Evolutionary conservation across 1,140 invertebrate species (phyloP), one percentile per base, ranked within the genome.

Genomic region (Drosophila cardini): DNA sequence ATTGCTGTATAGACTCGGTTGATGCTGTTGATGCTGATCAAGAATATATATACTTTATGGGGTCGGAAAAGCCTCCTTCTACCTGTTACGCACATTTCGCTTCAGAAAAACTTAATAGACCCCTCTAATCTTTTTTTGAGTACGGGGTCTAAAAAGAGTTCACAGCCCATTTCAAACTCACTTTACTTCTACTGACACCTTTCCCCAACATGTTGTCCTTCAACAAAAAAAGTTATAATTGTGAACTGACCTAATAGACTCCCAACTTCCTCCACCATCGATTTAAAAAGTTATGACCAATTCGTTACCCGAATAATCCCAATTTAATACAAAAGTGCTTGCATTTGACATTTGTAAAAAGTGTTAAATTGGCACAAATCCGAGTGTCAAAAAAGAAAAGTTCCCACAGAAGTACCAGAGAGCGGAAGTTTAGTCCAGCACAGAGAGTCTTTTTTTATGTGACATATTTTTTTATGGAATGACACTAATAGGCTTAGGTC

Each of bases 401-500:
- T 52, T 52, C 48, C 48, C 48, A 52, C 48, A 40, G 13, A 1
- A 1, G 11, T 4, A 6, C n/a, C 5, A 13, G 4, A 13, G 4
- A 40, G 13, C 13, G 30, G 48, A 13, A 52, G 48, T 10, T 13
- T 15, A 34, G 48, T 34, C 30, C 48, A 52, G 9, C n/a, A n/a
- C 8, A 30, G 48, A n/a, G 26, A 32, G 26, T 50, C 8, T 36
- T 38, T 36, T 13, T 16, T 8, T 21, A 55, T n/a, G 15, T 15
- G 13, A 36, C 30, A 77, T 69, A 77, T 64, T 13, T 81, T 72
- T 80, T 72, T 69, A 70, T 74, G 21, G 21, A 81, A 73, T 76
- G 73, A 61, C 79, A 77, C 69, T 81, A 81, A 81, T 81, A 81
- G 79, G 79, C 79, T 81, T 81, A 81, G 40, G 30, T 55, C 55